These are phyloP conservation scores for Platalea minor DNA, from an alignment of 2,797 vertebrate species.

Conservation along the genomic window DNA sequence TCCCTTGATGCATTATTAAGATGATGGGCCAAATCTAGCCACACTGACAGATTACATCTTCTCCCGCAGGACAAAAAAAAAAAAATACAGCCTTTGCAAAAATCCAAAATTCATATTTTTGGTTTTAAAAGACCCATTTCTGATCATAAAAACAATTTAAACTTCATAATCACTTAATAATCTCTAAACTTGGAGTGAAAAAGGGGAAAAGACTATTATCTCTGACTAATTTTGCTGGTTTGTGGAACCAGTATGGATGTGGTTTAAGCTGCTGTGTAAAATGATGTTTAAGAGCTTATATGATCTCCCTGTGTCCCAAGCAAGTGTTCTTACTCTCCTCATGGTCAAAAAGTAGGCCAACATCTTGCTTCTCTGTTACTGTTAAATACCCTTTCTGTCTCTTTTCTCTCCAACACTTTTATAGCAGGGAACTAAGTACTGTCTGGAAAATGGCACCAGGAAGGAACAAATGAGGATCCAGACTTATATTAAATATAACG, in stretches of 20 bases:
- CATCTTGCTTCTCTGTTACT: background rate
- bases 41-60: background rate
- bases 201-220: background rate
- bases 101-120: background rate
- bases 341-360: background rate
- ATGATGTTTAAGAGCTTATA: background rate
- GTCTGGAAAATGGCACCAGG: background rate
- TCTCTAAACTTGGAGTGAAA: background rate
- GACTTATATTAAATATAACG: background rate
- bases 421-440: background rate
- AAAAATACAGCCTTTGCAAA: background rate
- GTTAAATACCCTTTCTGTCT: background rate
- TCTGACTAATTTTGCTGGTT: background rate
- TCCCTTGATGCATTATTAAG: slow-evolving; percentile 43
- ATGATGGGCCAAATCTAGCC: background rate
- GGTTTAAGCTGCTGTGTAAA: background rate
- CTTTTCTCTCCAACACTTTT: background rate
- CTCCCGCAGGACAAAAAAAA: background rate
- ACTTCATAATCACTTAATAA: background rate
- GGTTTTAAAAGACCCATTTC: background rate
- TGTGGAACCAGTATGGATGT: background rate
- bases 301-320: background rate
- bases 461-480: background rate
- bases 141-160: background rate
- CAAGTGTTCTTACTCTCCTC: background rate